Percentiles rank a stretch among this genome's conserved stretches.
Conservation (phyloP, 2,113 vertebrate genomes). For the Cyanistes caeruleus region DNA sequence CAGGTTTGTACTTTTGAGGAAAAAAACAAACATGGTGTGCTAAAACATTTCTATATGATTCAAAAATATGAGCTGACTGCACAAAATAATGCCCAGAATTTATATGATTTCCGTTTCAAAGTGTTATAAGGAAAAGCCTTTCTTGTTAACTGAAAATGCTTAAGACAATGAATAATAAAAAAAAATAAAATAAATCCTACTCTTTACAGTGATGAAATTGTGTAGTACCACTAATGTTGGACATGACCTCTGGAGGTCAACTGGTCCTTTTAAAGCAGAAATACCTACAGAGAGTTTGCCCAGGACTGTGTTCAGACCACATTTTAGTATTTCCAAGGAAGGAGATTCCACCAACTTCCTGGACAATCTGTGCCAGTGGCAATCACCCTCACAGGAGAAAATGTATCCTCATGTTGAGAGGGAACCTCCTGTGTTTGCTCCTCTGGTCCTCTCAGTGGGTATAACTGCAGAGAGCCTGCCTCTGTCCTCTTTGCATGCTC, state of each 20-base stretch:
- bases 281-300: not conserved
- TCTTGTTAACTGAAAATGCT: not conserved
- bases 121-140: not conserved
- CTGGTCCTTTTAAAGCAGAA: not conserved
- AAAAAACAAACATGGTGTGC: accelerated
- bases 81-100: not conserved
- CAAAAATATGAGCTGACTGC: not conserved
- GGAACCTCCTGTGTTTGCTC: not conserved
- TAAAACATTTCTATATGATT: not conserved
- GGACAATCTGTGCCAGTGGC: not conserved
- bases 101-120: not conserved
- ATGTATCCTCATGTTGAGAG: not conserved
- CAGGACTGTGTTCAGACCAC: not conserved
- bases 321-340: not conserved
- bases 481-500: not conserved
- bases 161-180: not conserved
- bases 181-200: not conserved
- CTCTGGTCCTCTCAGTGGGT: not conserved
- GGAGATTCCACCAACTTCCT: not conserved
- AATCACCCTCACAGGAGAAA: not conserved
- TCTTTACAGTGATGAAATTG: not conserved
- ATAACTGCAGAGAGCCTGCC: not conserved
- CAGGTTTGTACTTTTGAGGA: not conserved
- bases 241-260: not conserved
- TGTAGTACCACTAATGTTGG: no score